Percentiles rank a stretch among this genome's conserved stretches.
phyloP scores from a whole-genome alignment of 2,113 vertebrate genomes.

The Haplochromis vanheusdeni region DNA sequence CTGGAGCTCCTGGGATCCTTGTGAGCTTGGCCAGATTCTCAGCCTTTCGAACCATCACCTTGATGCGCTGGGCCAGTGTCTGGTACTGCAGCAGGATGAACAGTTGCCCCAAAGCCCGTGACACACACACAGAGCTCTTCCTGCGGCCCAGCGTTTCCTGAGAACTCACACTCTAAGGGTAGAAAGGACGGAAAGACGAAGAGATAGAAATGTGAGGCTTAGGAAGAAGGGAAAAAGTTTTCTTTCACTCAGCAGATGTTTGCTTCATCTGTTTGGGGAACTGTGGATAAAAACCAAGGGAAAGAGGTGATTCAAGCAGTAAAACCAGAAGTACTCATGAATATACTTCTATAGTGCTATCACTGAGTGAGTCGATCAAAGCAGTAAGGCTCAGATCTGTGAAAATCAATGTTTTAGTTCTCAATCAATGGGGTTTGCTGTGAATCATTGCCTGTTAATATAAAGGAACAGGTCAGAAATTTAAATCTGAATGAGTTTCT shows the following conservation, averaged over 20 bases:
- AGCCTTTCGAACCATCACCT: slow-evolving; percentile 79
- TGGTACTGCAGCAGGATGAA: slow-evolving; percentile 80
- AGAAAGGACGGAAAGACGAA: not conserved
- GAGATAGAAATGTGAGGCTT: not conserved
- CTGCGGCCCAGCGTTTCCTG: slow-evolving; percentile 32
- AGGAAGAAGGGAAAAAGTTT: not conserved
- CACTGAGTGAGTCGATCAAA: not conserved
- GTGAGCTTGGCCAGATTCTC: slow-evolving; percentile 69
- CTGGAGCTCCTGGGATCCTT: slow-evolving; percentile 69
- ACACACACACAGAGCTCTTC: not conserved
- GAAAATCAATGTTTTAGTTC: not conserved
- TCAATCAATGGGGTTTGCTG: not conserved
- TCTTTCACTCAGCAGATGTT: slow-evolving; percentile 24
- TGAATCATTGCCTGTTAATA: not conserved
- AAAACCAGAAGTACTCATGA: not conserved
- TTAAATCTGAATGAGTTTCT: not conserved
- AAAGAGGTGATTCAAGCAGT: not conserved
- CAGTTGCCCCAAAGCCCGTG: slow-evolving; percentile 65
- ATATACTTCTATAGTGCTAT: not conserved
- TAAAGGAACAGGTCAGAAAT: not conserved
- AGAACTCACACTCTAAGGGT: slow-evolving; percentile 57
- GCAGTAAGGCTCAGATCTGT: not conserved
- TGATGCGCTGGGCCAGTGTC: slow-evolving; percentile 68
- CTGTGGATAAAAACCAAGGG: not conserved
- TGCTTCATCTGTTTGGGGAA: not conserved